A percentile compares a stretch with the other conserved stretches of the same genome.
These are phyloP conservation scores for Lithophane semibrunnea DNA, from an alignment of 2,888 invertebrate genomes.

Conservation along the genomic window DNA sequence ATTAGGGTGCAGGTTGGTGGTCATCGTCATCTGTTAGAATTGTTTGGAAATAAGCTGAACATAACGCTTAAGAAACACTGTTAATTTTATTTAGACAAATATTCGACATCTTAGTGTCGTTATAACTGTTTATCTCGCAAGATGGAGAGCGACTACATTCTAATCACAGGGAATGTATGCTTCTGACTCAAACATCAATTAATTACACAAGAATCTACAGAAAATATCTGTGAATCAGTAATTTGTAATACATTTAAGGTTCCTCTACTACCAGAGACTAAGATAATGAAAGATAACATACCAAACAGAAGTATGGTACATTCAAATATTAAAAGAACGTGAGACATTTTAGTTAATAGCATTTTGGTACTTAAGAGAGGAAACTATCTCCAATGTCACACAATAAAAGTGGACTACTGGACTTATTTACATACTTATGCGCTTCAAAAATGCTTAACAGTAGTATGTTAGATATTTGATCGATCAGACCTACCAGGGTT, in stretches of 20 bases:
- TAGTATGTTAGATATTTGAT: constrained; percentile 85
- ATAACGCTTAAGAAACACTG: not conserved
- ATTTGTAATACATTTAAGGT: constrained; percentile 61
- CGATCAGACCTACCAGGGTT: constrained; percentile 87
- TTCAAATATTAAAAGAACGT: constrained; percentile 41
- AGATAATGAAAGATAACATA: constrained; percentile 56
- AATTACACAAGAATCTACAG: constrained; percentile 46
- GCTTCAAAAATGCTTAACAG: constrained; percentile 79
- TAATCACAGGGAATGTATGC: constrained; percentile 51
- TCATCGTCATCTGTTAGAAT: not conserved
- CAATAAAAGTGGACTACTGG: constrained; percentile 54
- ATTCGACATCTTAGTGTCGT: not conserved
- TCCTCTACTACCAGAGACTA: constrained; percentile 34
- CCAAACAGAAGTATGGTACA: constrained; percentile 36
- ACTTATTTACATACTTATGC: constrained; percentile 65
- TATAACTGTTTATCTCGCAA: constrained; percentile 38
- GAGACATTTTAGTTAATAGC: constrained; percentile 53
- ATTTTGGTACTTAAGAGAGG: constrained; percentile 33
- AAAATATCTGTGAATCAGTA: constrained; percentile 52
- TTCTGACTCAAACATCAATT: constrained; percentile 49
- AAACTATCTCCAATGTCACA: constrained; percentile 39
- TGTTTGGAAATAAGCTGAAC: not conserved
- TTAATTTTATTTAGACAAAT: not conserved
- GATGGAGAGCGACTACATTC: constrained; percentile 39
- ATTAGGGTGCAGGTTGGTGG: too few species aligned